Evolutionary conservation across 2,113 vertebrate genomes (phyloP), one percentile per base, ranked within the genome.

Genomic region (Brienomyrus brachyistius): DNA sequence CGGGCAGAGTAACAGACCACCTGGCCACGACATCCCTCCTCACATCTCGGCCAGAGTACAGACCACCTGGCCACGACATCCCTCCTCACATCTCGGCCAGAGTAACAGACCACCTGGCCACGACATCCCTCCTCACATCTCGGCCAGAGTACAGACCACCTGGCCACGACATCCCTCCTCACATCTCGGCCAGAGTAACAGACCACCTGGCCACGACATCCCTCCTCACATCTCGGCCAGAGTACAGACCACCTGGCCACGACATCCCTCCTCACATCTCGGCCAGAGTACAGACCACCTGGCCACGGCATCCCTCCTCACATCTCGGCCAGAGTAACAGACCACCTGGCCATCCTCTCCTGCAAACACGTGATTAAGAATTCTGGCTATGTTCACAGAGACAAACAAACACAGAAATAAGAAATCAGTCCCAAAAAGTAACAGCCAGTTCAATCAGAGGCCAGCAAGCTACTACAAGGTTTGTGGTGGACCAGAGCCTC

Each of bases 391-490:
- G 5, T 6, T 77, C 15, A 77, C 21, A 23, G 8, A 59, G 19
- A n/a, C 56, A 59, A 6, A 59, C 13, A 59, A 59, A 59, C 70
- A 77, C 66, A 6, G 70, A 90, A 90, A 90, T 86, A 47, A 89
- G 43, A 87, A 87, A 87, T 59, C 62, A 40, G 52, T 23, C 82
- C 52, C 15, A 77, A 77, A 74, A 13, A 77, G 35, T 31, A 31
- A 31, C 31, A 31, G 13, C 4, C 70, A 77, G 70, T 40, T 8
- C 70, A 77, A 77, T 77, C 35, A 80, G 74, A 3, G 3, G 62
- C 62, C n/a, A 66, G 62, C 62, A 13, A n/a, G 62, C 62, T 10
- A n/a, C 6, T 66, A 66, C n/a, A 31, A 66, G 62, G n/a, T 66
- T 43, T 43, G 17, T 40, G 17, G 6, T 17, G 11, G 15, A 17